Base-by-base conservation (phyloP, 2,113 vertebrate genomes). In the Setophaga petechia region DNA sequence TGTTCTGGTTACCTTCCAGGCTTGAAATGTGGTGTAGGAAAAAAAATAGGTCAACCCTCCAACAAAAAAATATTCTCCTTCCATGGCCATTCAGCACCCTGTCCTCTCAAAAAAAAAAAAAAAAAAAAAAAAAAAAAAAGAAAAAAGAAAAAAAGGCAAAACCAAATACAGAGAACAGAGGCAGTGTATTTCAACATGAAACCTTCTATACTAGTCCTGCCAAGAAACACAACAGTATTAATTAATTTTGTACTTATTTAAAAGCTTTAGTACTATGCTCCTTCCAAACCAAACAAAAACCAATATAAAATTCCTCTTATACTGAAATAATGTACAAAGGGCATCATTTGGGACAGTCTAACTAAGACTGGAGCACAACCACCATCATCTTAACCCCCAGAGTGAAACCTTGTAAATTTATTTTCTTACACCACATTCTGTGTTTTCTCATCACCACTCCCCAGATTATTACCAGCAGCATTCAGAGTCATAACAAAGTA, bases 231-330 rank as follows among this genome's bases (percentile, higher is more conserved):
- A 92, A 20, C 37, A 47, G 15, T 66, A 90, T 88, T 93, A 90
- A 90, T 94, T 92, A 30, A 66, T 90, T 88, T 80, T 75, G 43
- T 81, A 67, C 86, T 77, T 89, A 71, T 78, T 95, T 86, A 39
- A 90, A 90, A 75, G 59, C 12, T 84, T 93, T 78, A 89, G 57
- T 86, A 39, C 72, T 55, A 13, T 14, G 8, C 63, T 86, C 69
- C 72, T 92, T 96, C 95, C 84, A 95, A 95, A 77, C 25, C 61
- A 95, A 94, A 87, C 46, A 74, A 74, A 88, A 90, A 44, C 14
- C 1, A 6, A 78, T 87, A 75, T 72, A 81, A 78, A 95, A 94
- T 90, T 49, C 44, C 22, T 59, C 61, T 92, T 87, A 44, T 25
- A 23, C 33, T 67, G 85, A 88, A 94, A 86, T 92, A 93, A 89